Base-by-base conservation (phyloP, 2,888 invertebrate genomes). In the Catocala sponsa region DNA sequence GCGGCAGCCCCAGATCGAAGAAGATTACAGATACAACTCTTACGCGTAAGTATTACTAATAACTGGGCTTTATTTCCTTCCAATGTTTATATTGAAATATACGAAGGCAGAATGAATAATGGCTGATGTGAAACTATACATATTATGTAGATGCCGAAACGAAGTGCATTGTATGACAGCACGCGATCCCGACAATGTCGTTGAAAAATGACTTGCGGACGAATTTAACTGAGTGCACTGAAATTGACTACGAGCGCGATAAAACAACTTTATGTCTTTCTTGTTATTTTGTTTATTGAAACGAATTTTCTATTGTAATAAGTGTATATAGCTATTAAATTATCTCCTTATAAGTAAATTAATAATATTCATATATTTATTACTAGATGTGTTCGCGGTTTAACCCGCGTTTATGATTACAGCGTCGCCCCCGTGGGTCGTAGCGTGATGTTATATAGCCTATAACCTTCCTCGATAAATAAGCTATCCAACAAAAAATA, bases 1-100 rank as follows among this genome's bases (percentile, higher is more conserved):
- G 7, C 82, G 92, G 1, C 92, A 91, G 70, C 88, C 90, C 56
- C 91, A 89, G 63, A 62, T 83, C 4, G 97, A 97, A 49, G 97
- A 97, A 55, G 97, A 97, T 81, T 97, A 96, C 86, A 95, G 96
- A 92, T 96, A 94, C 74, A 93, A 91, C 56, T 91, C 91, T 47
- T 96, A 95, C 82, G 93, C 95, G 96, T 96, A 89, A 95, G 96
- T 95, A 25, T 9, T 47, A 6, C 4, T 6, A 9, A 33, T 32
- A 10, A 25, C 2, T 12, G 9, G 9, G 41, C 10, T 51, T 38
- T 51, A 32, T 6, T 52, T 35, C 9, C 10, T 47, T 6, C 25
- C 25, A 25, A 4, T 25, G 2, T 25, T 25, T 49, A 33, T 49
- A 38, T 38, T 6, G 9, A 38, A 9, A 38, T 38, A 9, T 38